Base-by-base conservation (phyloP, 1,140 invertebrate species). In the Euwallacea similis region DNA sequence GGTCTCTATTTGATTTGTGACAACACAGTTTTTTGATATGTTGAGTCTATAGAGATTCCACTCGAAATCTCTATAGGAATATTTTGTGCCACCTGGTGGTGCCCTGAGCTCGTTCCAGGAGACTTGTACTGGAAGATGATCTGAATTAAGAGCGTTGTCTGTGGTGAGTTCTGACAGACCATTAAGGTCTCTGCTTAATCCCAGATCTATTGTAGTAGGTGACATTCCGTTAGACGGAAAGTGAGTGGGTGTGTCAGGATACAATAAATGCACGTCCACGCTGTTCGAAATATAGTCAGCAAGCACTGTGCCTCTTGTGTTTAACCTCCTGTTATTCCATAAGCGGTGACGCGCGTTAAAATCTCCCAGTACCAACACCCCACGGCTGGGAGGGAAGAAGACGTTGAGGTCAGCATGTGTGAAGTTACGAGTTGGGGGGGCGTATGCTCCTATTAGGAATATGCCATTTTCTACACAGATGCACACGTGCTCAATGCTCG, bases 301-400 rank as follows among this genome's bases (percentile, higher is more conserved):
- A 13, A 66, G 2, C 0, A 15, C 6, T 7, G 7, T 0, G 8
- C 33, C 64, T 13, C 43, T 7, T 42, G n/a, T 7, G 13, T 66
- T 66, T 15, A 43, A 15, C 7, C 53, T 6, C 1, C 43, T 42
- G 11, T 66, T 66, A 43, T 43, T 16, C 64, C 53, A 66, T 7
- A 44, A 7, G 10, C 13, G 9, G n/a, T 56, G 64, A 11, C 50
- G 33, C 2, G 64, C 64, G 41, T 66, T 66, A 11, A 66, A 42
- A 54, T 66, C 64, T 7, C 64, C 64, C 2, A 66, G 53, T 7
- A 56, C 6, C 15, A 56, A 13, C 7, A 41, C 16, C 4, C 16
- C 10, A 21, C 7, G 13, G n/a, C 6, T 11, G 42, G 11, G 44
- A 11, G n/a, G 43, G 41, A 64, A 50, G 7, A 64, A 11, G 4